These are phyloP conservation scores for Saccopteryx bilineata DNA, from an alignment of 2,113 vertebrate species.

Conservation along the genomic window DNA sequence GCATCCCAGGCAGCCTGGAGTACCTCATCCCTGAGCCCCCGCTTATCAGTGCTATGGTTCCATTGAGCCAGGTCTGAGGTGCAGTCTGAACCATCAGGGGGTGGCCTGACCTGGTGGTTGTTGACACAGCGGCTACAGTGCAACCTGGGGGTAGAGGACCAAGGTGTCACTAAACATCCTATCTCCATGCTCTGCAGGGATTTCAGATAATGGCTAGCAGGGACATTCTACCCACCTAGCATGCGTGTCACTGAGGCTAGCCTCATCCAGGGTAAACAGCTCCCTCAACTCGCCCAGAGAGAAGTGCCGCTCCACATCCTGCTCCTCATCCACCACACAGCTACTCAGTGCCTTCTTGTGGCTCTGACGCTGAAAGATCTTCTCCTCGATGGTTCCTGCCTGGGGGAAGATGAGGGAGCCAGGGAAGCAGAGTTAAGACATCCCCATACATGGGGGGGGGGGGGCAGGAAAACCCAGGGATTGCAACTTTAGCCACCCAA, in stretches of 20 bases:
- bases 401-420: conserved; percentile 61
- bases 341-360: conserved; percentile 99
- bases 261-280: conserved; percentile 93
- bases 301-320: conserved; percentile 98
- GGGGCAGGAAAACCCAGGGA: neutral
- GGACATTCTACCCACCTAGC: conserved; percentile 90
- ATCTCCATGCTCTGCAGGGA: neutral
- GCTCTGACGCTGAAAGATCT: conserved; percentile 98
- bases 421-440: neutral
- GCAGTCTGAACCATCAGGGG: conserved; percentile 92
- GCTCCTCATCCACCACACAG: conserved; percentile 98
- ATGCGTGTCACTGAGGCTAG: conserved; percentile 95
- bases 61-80: conserved; percentile 96
- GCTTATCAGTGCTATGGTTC: conserved; percentile 94
- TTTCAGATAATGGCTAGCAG: neutral
- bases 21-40: conserved; percentile 93
- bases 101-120: conserved; percentile 90
- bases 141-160: conserved; percentile 88
- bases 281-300: conserved; percentile 96
- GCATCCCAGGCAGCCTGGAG: conserved; percentile 95
- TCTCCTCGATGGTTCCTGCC: conserved; percentile 99
- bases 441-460: neutral
- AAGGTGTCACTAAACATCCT: conserved; percentile 1
- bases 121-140: conserved; percentile 96
- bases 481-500: neutral